Evolutionary conservation across 2,113 vertebrate genomes (phyloP), one percentile per base, ranked within the genome.

Genomic region (Poeciliopsis occidentalis): DNA sequence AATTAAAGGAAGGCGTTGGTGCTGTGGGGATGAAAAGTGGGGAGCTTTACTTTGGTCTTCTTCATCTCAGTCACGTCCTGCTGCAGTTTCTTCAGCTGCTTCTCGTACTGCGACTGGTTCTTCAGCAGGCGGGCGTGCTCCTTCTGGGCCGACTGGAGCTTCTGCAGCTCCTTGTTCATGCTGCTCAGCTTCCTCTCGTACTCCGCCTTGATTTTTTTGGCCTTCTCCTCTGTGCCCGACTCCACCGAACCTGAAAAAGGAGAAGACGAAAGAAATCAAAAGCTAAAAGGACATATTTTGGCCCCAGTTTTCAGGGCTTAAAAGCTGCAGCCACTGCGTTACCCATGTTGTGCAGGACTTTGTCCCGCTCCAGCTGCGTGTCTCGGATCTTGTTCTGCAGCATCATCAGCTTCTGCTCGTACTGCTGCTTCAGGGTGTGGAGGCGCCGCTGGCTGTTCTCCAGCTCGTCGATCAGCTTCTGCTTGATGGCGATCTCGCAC

Each of bases 401-500:
- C n/a, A n/a, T n/a, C n/a, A n/a, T n/a, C n/a, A n/a, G n/a, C n/a
- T n/a, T n/a, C n/a, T n/a, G n/a, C n/a, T n/a, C n/a, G n/a, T n/a
- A n/a, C n/a, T n/a, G n/a, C n/a, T n/a, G n/a, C n/a, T n/a, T n/a
- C n/a, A n/a, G n/a, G n/a, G n/a, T n/a, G n/a, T n/a, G n/a, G n/a
- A n/a, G n/a, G n/a, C n/a, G n/a, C n/a, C 96, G 92, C 91, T 99
- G 98, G 92, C 98, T 99, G 90, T 99, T 99, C 90, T 99, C 98
- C 61, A 99, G 93, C 83, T 99, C 98, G 77, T 99, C 98, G 60
- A 99, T 99, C 80, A 99, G 94, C 84, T 99, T 98, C 90, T 99
- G 98, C 91, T 99, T 99, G 89, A 99, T 99, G 78, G 97, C 98
- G 88, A 99, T 99, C 95, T 99, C 98, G 87, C 98, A 99, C 24